Base-by-base conservation (phyloP, 2,797 vertebrate genomes). In the Karalla daura region DNA sequence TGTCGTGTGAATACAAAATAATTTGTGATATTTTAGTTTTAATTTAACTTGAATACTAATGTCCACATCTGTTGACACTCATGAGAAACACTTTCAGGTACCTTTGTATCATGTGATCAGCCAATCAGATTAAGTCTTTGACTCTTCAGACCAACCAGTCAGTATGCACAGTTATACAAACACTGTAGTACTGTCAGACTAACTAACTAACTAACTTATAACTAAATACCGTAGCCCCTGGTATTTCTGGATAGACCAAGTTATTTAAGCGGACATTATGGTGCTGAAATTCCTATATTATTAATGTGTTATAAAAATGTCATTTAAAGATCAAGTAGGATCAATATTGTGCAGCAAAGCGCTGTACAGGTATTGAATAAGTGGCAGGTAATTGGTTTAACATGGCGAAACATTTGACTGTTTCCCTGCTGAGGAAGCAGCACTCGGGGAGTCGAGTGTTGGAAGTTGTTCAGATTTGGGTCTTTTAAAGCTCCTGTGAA, bases 391-490 rank as follows among this genome's bases (percentile, higher is more conserved):
- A 21, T 5, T 55, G 35, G 13, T 36, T 35, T 3, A 21, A 47
- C 27, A n/a, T n/a, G n/a, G n/a, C n/a, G n/a, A n/a, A n/a, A n/a
- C n/a, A n/a, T n/a, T n/a, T n/a, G n/a, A n/a, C n/a, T n/a, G n/a
- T n/a, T n/a, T n/a, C n/a, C n/a, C n/a, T n/a, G n/a, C n/a, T n/a
- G n/a, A n/a, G n/a, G n/a, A n/a, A n/a, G n/a, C n/a, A n/a, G n/a
- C n/a, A n/a, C n/a, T n/a, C n/a, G n/a, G n/a, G n/a, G n/a, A n/a
- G n/a, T n/a, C n/a, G n/a, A 51, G 15, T 39, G 24, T 40, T 50
- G 0, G 39, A 50, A 80, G 39, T 64, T 44, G 59, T 74, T 44
- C 30, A 54, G 30, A 60, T 54, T 36, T 36, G n/a, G 47, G 59
- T 64, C 27, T 36, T 11, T 20, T 41, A 66, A 67, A 51, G 58